Evolutionary conservation across 2,888 invertebrate genomes (phyloP).

Genomic region (Trichogramma evanescens): DNA sequence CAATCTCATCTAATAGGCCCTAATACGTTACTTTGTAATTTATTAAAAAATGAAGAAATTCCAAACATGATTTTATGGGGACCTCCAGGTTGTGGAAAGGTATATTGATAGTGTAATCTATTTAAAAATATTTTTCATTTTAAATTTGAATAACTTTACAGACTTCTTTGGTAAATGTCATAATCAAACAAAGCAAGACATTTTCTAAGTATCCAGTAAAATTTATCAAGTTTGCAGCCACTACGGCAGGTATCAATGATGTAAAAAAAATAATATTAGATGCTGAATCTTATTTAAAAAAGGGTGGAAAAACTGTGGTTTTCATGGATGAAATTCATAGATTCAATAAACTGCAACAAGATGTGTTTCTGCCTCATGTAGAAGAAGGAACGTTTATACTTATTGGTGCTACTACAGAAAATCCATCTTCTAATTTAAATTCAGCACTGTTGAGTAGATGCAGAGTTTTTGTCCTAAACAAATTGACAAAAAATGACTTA

Average conservation of each 20-base stretch:
- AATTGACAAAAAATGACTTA: constrained; percentile 57
- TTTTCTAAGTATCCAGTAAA: constrained; percentile 50
- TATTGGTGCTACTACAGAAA: constrained; percentile 80
- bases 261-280: constrained; percentile 66
- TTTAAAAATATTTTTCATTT: constrained; percentile 1
- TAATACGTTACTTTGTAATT: constrained; percentile 57
- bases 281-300: constrained; percentile 65
- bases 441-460: constrained; percentile 73
- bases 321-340: constrained; percentile 86
- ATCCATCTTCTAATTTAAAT: constrained; percentile 80
- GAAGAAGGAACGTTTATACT: constrained; percentile 72
- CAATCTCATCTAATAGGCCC: constrained; percentile 64
- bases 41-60: constrained; percentile 61
- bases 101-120: constrained; percentile 35
- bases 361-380: constrained; percentile 71
- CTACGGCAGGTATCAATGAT: constrained; percentile 69
- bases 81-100: constrained; percentile 81
- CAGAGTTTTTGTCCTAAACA: constrained; percentile 67
- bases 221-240: constrained; percentile 70
- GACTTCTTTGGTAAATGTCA: constrained; percentile 71
- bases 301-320: constrained; percentile 64
- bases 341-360: constrained; percentile 79
- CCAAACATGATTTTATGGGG: constrained; percentile 83
- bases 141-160: constrained; percentile 34
- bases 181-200: constrained; percentile 63